Percentiles rank a stretch among this genome's conserved stretches.
Conservation (phyloP, 2,888 invertebrate species). For the Drosophila recens region DNA sequence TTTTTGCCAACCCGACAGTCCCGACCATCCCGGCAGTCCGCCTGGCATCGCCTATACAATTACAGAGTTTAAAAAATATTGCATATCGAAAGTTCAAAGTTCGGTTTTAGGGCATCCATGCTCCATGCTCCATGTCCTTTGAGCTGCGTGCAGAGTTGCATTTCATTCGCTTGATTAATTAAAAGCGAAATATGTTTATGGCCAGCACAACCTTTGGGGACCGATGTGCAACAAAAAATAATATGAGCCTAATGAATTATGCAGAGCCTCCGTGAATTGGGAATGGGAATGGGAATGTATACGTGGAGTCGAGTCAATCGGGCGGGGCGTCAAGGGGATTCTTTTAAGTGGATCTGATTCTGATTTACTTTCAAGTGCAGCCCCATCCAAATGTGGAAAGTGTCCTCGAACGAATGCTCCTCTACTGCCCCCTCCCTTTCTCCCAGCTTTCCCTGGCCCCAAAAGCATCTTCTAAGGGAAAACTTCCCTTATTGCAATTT, state of each 20-base stretch:
- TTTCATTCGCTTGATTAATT: slow-evolving; percentile 72
- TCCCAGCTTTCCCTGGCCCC: background rate
- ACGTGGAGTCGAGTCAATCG: background rate
- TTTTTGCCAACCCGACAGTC: slow-evolving; percentile 3
- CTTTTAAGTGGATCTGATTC: slow-evolving; percentile 25
- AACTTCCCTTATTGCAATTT: slow-evolving; percentile 61
- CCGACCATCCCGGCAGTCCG: background rate
- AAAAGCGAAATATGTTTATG: slow-evolving; percentile 76
- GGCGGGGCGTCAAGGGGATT: background rate
- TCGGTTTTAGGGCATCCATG: slow-evolving; percentile 67
- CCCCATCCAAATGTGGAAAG: slow-evolving; percentile 24
- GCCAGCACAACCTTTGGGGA: slow-evolving; percentile 58
- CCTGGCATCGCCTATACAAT: slow-evolving; percentile 34
- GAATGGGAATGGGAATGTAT: no score
- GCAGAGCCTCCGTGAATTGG: slow-evolving; percentile 28
- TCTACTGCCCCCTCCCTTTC: slow-evolving; percentile 41
- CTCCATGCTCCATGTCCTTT: slow-evolving; percentile 36
- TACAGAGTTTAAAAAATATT: slow-evolving; percentile 56
- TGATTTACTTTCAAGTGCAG: slow-evolving; percentile 56
- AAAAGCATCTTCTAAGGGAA: slow-evolving; percentile 8
- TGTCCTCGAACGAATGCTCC: slow-evolving; percentile 41
- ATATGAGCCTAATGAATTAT: slow-evolving; percentile 64
- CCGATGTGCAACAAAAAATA: slow-evolving; percentile 32
- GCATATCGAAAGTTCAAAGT: slow-evolving; percentile 74
- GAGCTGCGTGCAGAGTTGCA: slow-evolving; percentile 21